Base-by-base conservation (phyloP, 1,140 invertebrate genomes). In the Listronotus oregonensis region DNA sequence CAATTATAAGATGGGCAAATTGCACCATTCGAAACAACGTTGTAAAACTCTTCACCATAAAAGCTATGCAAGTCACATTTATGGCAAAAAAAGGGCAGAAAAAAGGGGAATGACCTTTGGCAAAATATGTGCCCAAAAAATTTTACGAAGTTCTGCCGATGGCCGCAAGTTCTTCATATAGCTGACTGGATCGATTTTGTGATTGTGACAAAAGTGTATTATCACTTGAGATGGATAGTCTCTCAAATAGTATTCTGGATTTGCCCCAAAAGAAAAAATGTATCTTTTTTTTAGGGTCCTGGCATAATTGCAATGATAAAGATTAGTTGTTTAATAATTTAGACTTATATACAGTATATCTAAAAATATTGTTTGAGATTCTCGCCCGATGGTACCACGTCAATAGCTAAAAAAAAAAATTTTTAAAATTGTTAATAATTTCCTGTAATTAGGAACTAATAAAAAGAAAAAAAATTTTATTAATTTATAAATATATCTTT, bases 1-100 rank as follows among this genome's bases (percentile, higher is more conserved):
- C 58, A 61, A 11, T 51, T 61, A 12, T 51, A 51, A 14, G 58
- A 51, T 5, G 58, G 58, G 21, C 58, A 61, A n/a, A 61, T 43
- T 10, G 10, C 21, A 8, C 40, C 44, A 27, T 47, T 50, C 5
- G 58, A 52, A 12, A 51, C 37, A 1, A 52, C 47, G 11, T 61
- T 52, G 18, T 51, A 61, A 10, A 51, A 50, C 7, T 40, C 49
- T 40, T 46, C n/a, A 12, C 37, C 58, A 34, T 51, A 51, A 17
- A 14, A 27, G 15, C 46, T 61, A 17, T 51, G 47, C 8, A 51
- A 42, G 18, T 61, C 46, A 32, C 47, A 61, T 51, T 61, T 61
- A 43, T 61, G 47, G 44, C 47, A 51, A 40, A 61, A n/a, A 15
- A 42, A 61, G 47, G 32, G 57, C 57, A 3, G 57, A 49, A 39